Evolutionary conservation across 2,113 vertebrate species (phyloP), one percentile per base, ranked within the genome.

Genomic region (Camelus dromedarius): DNA sequence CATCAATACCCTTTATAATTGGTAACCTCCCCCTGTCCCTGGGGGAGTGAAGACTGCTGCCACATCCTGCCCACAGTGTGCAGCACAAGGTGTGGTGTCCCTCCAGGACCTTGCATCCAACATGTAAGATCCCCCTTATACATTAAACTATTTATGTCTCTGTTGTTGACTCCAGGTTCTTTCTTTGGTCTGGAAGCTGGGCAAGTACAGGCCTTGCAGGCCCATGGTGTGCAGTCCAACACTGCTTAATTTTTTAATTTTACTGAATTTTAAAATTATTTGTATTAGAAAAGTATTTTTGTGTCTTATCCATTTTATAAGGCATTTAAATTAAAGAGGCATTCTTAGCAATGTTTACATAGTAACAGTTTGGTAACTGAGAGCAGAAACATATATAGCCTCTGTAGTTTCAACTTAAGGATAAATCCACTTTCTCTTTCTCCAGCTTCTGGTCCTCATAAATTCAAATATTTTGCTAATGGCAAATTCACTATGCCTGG

Each of bases 391-490:
- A 92, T 58, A 58, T 30, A 67, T 66, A 20, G 42, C 32, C 32
- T 88, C 67, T 88, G 56, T 42, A 60, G 73, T 95, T 95, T 56
- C 26, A 52, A 26, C 42, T 91, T 62, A 42, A 75, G 32, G 26
- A 62, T 62, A 46, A 70, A 26, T 16, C 15, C 24, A 38, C 48
- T 54, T 89, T 93, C 19, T 64, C 85, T 90, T 90, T 70, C 62
- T 95, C 42, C 46, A 70, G 62, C 46, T 6, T 91, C 54, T 62
- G 72, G 62, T 54, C 52, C 62, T 70, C n/a, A 28, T 70, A 70
- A 85, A 77, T 60, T 60, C 32, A 42, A 91, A 79, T 26, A 50
- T 86, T 91, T 91, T 91, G 72, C 46, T 86, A 80, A 80, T 48
- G 35, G 35, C 2, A 73, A 80, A 80, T 80, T 86, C 56, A 30